Conservation (phyloP, 2,113 vertebrate species). For the Rhinoderma darwinii region DNA sequence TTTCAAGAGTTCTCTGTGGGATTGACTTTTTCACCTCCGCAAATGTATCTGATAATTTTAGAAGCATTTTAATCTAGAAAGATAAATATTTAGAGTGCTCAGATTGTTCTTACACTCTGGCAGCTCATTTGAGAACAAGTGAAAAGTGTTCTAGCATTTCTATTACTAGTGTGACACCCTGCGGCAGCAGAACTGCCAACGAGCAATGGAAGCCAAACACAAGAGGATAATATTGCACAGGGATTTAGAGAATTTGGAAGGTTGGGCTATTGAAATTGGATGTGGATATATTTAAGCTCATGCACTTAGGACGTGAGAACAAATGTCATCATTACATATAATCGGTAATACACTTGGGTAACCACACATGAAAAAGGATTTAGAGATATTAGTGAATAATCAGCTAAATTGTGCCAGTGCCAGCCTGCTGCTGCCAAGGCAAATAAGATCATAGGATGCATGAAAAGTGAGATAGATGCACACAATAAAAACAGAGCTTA, state of each 20-base stretch:
- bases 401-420: background rate
- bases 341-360: background rate
- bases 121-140: background rate
- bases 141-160: background rate
- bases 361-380: background rate
- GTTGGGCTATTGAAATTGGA: background rate
- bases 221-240: background rate
- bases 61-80: slow-evolving; percentile 9
- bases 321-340: background rate
- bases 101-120: background rate
- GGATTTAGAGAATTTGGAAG: background rate
- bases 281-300: background rate
- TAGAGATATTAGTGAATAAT: background rate
- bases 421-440: background rate
- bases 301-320: background rate
- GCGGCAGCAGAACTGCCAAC: background rate
- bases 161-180: background rate
- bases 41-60: background rate
- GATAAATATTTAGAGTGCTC: background rate
- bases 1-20: background rate
- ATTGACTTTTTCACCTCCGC: background rate
- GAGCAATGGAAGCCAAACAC: background rate
- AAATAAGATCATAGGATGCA: background rate
- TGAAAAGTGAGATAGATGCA: background rate
- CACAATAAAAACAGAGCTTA: background rate